Base-by-base conservation (phyloP, 2,797 vertebrate genomes). In the Lepilemur septentrionalis region DNA sequence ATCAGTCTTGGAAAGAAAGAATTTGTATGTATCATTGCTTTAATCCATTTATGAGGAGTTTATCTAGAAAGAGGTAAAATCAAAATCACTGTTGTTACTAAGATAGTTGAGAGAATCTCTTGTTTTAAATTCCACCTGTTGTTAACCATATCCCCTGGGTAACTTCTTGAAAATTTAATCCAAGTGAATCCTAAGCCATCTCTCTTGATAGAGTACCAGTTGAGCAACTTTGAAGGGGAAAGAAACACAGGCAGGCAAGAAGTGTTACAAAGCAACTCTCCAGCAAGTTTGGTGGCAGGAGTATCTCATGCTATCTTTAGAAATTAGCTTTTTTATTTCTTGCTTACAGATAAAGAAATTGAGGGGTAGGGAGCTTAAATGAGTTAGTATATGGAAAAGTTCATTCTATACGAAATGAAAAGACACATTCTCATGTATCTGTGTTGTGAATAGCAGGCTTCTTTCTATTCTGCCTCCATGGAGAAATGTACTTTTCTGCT, bases 141-240 rank as follows among this genome's bases (percentile, higher is more conserved):
- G 57, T 38, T 87, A 22, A 89, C 1, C 8, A 35, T 89, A 63
- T 86, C 4, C 4, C 13, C 17, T 61, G 25, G 10, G 28, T 48
- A 50, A 5, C 3, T 35, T 89, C 35, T 81, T 87, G 30, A 88
- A 96, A 75, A n/a, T 41, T 48, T 73, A 65, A 76, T 70, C n/a
- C 59, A 55, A 61, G 15, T 90, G 35, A 95, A 67, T 32, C 13
- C 13, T 41, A 70, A 93, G 20, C 4, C 1, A 1, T 80, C 9
- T 89, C 65, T 67, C 12, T n/a, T 41, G 23, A 70, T 35, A 38
- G 6, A 82, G 4, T 25, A 32, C 3, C 52, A n/a, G 28, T 7
- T 35, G 28, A 4, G 3, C 10, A 35, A 48, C 0, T 35, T 61
- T 72, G 22, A 59, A 57, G 3, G 10, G 13, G 57, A 91, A 86